Evolutionary conservation across 2,113 vertebrate species (phyloP), one percentile per base, ranked within the genome.

Genomic region (Callipepla squamata): DNA sequence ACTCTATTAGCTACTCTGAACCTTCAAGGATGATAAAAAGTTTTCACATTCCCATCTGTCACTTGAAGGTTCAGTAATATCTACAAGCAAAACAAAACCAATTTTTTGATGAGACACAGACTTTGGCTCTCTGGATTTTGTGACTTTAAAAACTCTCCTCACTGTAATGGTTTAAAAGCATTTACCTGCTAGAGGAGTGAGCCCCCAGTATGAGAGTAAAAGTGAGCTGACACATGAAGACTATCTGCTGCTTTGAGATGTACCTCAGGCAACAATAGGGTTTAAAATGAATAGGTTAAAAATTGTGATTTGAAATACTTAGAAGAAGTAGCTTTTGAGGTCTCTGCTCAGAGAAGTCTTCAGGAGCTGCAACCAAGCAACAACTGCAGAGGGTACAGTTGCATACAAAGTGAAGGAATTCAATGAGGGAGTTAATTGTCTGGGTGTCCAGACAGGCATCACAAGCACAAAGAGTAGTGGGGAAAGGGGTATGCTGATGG

Each of bases 1-100:
- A 95, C 65, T 91, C 70, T 95, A 93, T 94, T 89, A 94, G 89
- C 69, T 63, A 14, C 2, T 89, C 89, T 94, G 78, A 97, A 95
- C 94, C 91, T 93, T 96, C 96, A 97, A 92, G 93, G 85, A 94
- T 95, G 95, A 96, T 84, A 61, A 74, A 95, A 97, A 90, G 74
- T 95, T 95, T 94, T 87, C 84, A 94, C 95, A 94, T 92, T 95
- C 92, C 96, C 97, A 97, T 96, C 96, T 97, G 95, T 93, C 95
- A 95, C 65, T 95, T 84, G 82, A 92, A 95, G 91, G 68, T 91
- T 92, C 61, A 67, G 34, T 82, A 89, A 67, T 84, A 74, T 89
- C 22, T 50, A 86, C 73, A 93, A 68, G 76, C 44, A 94, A 94
- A 95, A 92, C 65, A 70, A 87, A 95, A 58, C 65, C 47, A 85